These are phyloP conservation scores for Ophioninae sp. DNA, from an alignment of 2,888 invertebrate genomes.

Conservation along the genomic window DNA sequence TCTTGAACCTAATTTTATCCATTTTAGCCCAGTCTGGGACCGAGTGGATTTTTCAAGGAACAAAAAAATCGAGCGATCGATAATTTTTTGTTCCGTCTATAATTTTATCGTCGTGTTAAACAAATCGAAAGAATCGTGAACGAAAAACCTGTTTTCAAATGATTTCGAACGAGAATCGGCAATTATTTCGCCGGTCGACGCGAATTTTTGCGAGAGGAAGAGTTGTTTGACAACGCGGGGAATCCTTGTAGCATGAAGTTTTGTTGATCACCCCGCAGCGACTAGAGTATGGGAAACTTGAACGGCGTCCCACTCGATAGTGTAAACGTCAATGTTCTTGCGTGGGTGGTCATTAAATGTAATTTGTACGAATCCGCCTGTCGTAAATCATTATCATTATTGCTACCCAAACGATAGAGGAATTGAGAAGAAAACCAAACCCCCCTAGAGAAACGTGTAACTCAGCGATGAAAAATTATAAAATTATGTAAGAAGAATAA, in stretches of 20 bases:
- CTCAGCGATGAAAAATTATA: neutral
- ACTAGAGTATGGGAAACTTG: slow-evolving; percentile 16
- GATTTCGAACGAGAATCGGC: slow-evolving; percentile 47
- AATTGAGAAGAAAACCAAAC: slow-evolving; percentile 7
- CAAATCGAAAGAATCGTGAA: neutral
- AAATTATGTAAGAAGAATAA: neutral
- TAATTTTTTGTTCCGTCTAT: neutral
- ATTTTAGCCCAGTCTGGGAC: no score
- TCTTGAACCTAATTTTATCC: no score
- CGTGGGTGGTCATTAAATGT: slow-evolving; percentile 64
- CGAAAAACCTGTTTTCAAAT: slow-evolving; percentile 58
- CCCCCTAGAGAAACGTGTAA: neutral
- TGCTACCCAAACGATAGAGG: neutral
- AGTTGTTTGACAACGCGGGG: slow-evolving; percentile 15
- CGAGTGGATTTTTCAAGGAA: neutral
- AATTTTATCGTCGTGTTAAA: neutral
- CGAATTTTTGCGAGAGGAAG: slow-evolving; percentile 24
- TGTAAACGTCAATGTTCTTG: slow-evolving; percentile 58
- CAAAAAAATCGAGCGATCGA: neutral
- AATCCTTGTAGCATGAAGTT: slow-evolving; percentile 49
- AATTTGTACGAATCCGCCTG: slow-evolving; percentile 59
- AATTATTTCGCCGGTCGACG: slow-evolving; percentile 37
- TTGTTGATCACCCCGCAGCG: slow-evolving; percentile 34
- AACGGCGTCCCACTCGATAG: slow-evolving; percentile 55
- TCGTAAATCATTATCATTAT: slow-evolving; percentile 62